Percentiles rank a stretch among this genome's conserved stretches.
Conservation (phyloP, 2,797 vertebrate genomes). For the Syngnathus rostellatus region DNA sequence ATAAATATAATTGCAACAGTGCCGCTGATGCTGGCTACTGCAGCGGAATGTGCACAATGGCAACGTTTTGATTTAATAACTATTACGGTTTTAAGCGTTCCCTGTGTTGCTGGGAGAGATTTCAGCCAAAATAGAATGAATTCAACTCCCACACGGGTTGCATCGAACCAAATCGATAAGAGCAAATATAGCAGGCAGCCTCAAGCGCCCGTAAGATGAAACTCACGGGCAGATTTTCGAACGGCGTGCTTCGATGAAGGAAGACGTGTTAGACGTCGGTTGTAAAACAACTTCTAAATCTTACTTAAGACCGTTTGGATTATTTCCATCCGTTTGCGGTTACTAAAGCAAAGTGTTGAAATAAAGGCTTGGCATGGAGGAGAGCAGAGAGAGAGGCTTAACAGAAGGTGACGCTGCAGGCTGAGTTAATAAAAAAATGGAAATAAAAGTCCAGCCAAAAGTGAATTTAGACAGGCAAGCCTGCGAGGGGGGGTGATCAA, state of each 20-base stretch:
- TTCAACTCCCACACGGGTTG: constrained; percentile 10
- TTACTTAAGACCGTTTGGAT: constrained; percentile 2
- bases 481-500: constrained; percentile 16
- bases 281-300: constrained; percentile 14
- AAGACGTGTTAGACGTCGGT: constrained; percentile 22
- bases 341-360: constrained; percentile 6
- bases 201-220: constrained; percentile 5
- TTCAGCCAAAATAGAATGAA: constrained; percentile 18
- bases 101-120: constrained; percentile 5
- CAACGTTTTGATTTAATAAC: constrained; percentile 23
- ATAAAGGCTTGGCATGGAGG: constrained; percentile 9
- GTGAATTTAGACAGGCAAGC: constrained; percentile 3
- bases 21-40: constrained; percentile 12
- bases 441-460: not conserved
- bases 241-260: constrained; percentile 25
- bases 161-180: constrained; percentile 25
- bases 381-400: constrained; percentile 23
- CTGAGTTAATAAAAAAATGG: not conserved
- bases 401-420: constrained; percentile 20
- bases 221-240: constrained; percentile 25
- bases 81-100: constrained; percentile 11
- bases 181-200: constrained; percentile 11
- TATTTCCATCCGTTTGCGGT: constrained; percentile 1
- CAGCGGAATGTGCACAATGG: constrained; percentile 6
- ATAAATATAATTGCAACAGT: constrained; percentile 9